Evolutionary conservation across 1,140 invertebrate species (phyloP), one percentile per base, ranked within the genome.

Genomic region (Lutraria rhynchaena): DNA sequence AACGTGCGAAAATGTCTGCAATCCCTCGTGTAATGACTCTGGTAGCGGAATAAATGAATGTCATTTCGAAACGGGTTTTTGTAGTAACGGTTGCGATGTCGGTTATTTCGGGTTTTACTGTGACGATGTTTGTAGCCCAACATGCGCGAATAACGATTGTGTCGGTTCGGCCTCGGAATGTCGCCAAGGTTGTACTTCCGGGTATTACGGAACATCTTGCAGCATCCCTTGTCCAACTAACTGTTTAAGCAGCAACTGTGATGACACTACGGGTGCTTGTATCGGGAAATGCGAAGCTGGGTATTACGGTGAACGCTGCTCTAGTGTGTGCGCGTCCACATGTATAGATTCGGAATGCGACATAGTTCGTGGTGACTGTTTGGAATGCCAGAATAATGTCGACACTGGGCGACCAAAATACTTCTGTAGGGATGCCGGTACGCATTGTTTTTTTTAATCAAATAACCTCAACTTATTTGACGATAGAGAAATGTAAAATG

Each of bases 271-370:
- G 11, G 76, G 76, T 15, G 76, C 65, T 2, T 80, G 76, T 44
- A 44, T 29, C 19, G 46, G 33, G 29, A 11, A 1, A 19, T 80
- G 76, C 33, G 17, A 27, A 31, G 9, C 51, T n/a, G 65, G 55
- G 33, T 70, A 31, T 70, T 80, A 41, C 27, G 65, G 65, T 4
- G 63, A 51, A 19, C n/a, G 33, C 24, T 80, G 76, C 51, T 17
- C 60, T 11, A 27, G 19, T 5, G 24, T 37, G 33, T 80, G 76
- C 31, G 24, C 3, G 0, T 67, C 63, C 19, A 80, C 76, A 9
- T 80, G 76, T 49, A 70, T 80, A 24, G 76, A 80, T 60, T 19
- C 22, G 11, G 24, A 60, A 80, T 80, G 76, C 49, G 41, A 80
- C 35, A 69, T 44, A 35, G 15, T 1, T 19, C 29, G n/a, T 3